phyloP scores from a whole-genome alignment of 2,888 invertebrate species.

The Conomelus anceps region DNA sequence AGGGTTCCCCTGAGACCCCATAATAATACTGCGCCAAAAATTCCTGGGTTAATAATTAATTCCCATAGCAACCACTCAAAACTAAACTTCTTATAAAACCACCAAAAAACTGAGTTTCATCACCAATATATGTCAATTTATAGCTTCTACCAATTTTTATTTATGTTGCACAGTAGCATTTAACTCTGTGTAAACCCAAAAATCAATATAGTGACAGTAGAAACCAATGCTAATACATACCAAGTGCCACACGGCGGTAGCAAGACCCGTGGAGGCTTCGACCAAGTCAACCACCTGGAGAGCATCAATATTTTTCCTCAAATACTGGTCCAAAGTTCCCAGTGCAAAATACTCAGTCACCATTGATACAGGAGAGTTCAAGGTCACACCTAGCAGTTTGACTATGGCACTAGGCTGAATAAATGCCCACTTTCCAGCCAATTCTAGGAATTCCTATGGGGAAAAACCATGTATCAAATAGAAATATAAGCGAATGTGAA shows the following conservation, averaged over 20 bases:
- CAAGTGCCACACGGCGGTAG: slow-evolving; percentile 80
- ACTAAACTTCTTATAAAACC: too few species aligned
- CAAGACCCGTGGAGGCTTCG: slow-evolving; percentile 72
- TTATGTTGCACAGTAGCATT: too few species aligned
- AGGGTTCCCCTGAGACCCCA: too few species aligned
- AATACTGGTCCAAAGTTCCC: slow-evolving; percentile 70
- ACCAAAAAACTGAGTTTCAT: too few species aligned
- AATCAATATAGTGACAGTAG: too few species aligned
- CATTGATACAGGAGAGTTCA: slow-evolving; percentile 70
- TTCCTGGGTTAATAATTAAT: too few species aligned
- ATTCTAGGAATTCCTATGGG: slow-evolving; percentile 64
- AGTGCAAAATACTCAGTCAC: slow-evolving; percentile 72
- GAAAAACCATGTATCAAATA: neutral
- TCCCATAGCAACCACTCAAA: too few species aligned
- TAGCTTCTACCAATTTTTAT: too few species aligned
- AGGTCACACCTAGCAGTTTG: slow-evolving; percentile 67
- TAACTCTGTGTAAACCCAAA: too few species aligned
- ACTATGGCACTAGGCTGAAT: slow-evolving; percentile 70
- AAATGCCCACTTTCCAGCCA: slow-evolving; percentile 71
- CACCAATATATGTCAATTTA: too few species aligned
- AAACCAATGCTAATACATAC: slow-evolving; percentile 44
- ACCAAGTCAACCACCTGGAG: slow-evolving; percentile 57
- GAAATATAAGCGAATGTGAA: too few species aligned
- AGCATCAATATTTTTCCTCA: slow-evolving; percentile 45
- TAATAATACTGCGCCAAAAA: too few species aligned